These are phyloP conservation scores for Beroe ovata DNA, from an alignment of 37 sponge, comb jelly and placozoan species.

Conservation along the genomic window DNA sequence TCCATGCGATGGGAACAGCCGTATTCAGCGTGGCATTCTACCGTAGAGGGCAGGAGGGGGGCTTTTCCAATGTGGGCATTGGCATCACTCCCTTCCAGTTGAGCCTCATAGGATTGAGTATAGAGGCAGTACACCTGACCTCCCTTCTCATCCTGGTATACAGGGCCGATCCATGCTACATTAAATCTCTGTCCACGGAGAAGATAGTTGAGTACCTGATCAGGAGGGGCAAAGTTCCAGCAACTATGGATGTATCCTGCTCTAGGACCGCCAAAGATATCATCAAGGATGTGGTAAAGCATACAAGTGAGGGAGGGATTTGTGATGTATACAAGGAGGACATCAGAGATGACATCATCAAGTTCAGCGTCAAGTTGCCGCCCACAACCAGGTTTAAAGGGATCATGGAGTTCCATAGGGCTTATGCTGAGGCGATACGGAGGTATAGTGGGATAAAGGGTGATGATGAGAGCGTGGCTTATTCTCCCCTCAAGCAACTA, in stretches of 20 bases:
- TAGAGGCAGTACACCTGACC: neutral
- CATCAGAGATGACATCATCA: neutral
- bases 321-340: conserved; percentile 30
- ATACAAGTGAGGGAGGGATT: neutral
- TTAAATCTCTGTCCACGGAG: neutral
- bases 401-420: too few relatives aligned
- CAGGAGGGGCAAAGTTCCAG: neutral
- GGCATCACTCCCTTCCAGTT: neutral
- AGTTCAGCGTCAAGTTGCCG: conserved; percentile 3
- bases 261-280: conserved; percentile 11
- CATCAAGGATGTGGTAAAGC: neutral
- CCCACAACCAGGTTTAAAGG: neutral
- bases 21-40: neutral
- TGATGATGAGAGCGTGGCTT: neutral
- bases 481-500: too few relatives aligned
- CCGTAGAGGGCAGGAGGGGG: neutral
- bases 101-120: neutral
- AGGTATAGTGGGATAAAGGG: neutral
- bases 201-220: neutral
- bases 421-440: too few relatives aligned
- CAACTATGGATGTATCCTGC: neutral
- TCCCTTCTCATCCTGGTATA: neutral
- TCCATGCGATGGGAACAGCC: neutral
- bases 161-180: neutral
- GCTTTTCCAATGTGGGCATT: neutral